A percentile compares a stretch with the other conserved stretches of the same genome.
Evolutionary conservation across 2,888 invertebrate genomes (phyloP).

Genomic region (Aspidiotus rigidus): DNA sequence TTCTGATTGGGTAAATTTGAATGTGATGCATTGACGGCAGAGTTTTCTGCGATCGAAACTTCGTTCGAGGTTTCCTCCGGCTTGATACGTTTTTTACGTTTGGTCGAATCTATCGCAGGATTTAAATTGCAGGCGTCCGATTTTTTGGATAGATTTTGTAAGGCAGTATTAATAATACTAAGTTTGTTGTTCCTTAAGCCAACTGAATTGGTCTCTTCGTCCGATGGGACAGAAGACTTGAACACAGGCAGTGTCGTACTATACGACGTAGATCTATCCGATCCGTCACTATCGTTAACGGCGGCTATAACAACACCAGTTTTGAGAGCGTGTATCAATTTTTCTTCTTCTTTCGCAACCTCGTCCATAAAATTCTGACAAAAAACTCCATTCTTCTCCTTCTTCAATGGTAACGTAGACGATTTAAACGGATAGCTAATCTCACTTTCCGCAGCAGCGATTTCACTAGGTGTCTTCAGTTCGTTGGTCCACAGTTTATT

Average conservation of each 20-base stretch:
- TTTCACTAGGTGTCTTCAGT: constrained; percentile 37
- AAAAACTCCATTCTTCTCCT: constrained; percentile 6
- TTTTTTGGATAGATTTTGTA: background rate
- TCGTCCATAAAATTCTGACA: constrained; percentile 47
- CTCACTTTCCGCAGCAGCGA: constrained; percentile 38
- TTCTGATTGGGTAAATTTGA: background rate
- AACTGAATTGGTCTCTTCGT: background rate
- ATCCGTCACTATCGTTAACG: constrained; percentile 13
- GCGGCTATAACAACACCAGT: constrained; percentile 54
- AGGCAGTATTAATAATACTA: background rate
- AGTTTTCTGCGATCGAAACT: background rate
- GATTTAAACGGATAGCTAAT: constrained; percentile 14
- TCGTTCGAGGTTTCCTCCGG: background rate
- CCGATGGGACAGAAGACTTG: background rate
- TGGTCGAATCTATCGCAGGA: background rate
- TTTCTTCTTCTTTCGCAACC: constrained; percentile 72
- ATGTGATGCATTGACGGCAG: background rate
- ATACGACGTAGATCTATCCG: background rate
- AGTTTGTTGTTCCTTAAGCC: background rate
- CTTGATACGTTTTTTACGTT: background rate
- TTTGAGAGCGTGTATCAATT: constrained; percentile 66
- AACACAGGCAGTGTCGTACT: background rate
- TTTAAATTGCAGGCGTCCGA: background rate
- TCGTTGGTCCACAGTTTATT: constrained; percentile 33
- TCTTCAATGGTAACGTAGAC: constrained; percentile 20